A percentile compares a stretch with the other conserved stretches of the same genome.
phyloP scores from a whole-genome alignment of 2,888 invertebrate species.

The Temnothorax unifasciatus region DNA sequence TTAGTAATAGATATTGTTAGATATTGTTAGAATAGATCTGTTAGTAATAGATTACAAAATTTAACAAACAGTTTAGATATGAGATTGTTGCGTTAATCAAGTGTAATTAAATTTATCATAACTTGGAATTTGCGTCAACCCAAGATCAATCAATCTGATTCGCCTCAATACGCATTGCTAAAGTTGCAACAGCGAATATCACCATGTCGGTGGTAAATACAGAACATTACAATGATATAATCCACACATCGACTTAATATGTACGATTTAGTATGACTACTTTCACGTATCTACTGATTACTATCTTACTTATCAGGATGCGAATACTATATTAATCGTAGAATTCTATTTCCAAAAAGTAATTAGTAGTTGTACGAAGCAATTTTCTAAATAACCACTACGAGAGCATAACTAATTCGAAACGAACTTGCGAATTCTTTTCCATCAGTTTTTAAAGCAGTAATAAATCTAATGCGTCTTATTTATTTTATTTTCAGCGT shows the following conservation, averaged over 20 bases:
- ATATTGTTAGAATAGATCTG: too few species aligned
- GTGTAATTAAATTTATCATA: conserved; percentile 14
- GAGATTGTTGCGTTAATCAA: conserved; percentile 10
- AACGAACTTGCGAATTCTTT: not conserved
- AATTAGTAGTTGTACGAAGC: not conserved
- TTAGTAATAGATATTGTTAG: too few species aligned
- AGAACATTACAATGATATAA: conserved; percentile 13
- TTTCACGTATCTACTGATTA: conserved; percentile 18
- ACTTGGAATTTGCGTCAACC: conserved; percentile 47
- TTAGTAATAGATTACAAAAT: conserved; percentile 11
- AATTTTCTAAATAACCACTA: not conserved
- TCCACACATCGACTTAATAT: conserved; percentile 18
- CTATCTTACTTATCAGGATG: conserved; percentile 7
- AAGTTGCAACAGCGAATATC: conserved; percentile 57
- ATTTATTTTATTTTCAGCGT: conserved; percentile 14
- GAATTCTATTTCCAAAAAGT: not conserved
- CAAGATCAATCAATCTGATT: conserved; percentile 61
- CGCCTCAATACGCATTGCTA: conserved; percentile 40
- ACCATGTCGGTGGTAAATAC: not conserved
- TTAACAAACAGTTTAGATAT: not conserved
- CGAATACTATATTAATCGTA: not conserved
- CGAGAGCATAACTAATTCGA: conserved; percentile 20
- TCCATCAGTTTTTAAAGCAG: not conserved
- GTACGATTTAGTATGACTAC: not conserved
- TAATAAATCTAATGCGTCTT: conserved; percentile 8